Evolutionary conservation across 2,113 vertebrate species (phyloP).

Genomic region (Albula glossodonta): DNA sequence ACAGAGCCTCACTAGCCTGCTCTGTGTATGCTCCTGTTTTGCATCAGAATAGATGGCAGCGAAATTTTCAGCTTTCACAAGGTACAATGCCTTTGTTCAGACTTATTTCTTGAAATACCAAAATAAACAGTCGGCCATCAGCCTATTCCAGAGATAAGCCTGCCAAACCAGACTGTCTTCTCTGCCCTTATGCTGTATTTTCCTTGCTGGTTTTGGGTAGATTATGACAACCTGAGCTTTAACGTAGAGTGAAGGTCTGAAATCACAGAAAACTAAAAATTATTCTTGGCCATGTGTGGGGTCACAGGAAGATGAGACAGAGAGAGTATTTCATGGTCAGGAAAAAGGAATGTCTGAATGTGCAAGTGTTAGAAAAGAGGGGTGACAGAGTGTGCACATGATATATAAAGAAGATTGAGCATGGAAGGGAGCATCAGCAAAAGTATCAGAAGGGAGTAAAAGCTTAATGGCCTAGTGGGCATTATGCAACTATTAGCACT

Average conservation of each 20-base stretch:
- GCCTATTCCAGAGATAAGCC: background rate
- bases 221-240: background rate
- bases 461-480: no score
- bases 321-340: background rate
- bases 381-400: background rate
- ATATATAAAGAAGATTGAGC: no score
- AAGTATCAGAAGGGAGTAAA: no score
- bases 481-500: no score
- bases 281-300: background rate
- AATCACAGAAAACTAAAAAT: background rate
- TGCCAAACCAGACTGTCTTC: background rate
- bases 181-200: background rate
- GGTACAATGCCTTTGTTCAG: no score
- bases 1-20: no score
- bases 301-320: background rate
- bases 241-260: background rate
- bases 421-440: no score
- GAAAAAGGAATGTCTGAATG: background rate
- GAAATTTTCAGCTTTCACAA: no score
- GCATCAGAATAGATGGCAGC: background rate
- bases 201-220: background rate
- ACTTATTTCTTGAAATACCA: no score
- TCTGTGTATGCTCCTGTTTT: background rate
- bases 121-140: no score
- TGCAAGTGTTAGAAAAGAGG: background rate